A percentile compares a stretch with the other conserved stretches of the same genome.
These are phyloP conservation scores for Aporophyla nigra DNA, from an alignment of 2,888 invertebrate species.

Conservation along the genomic window DNA sequence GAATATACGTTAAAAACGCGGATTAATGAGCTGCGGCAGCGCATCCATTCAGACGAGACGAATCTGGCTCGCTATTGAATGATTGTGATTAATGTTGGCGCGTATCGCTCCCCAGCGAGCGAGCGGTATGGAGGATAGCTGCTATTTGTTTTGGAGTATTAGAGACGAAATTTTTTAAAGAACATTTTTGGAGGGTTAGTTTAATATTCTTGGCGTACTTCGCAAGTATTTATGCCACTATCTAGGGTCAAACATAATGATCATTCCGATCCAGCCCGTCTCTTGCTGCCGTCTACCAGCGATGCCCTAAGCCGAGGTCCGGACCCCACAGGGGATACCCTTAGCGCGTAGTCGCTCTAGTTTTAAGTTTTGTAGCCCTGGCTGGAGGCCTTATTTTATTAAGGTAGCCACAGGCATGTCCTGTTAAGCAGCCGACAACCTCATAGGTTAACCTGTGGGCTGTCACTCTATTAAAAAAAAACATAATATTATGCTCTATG, in stretches of 20 bases:
- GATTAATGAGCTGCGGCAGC: constrained; percentile 66
- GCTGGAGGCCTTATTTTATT: too few species aligned
- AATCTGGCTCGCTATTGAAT: constrained; percentile 65
- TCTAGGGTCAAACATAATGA: background rate
- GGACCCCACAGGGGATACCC: too few species aligned
- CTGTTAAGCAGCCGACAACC: too few species aligned
- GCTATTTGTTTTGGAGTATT: constrained; percentile 11
- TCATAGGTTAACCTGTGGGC: too few species aligned
- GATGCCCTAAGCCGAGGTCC: too few species aligned
- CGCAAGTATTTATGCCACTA: background rate
- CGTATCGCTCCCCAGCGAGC: constrained; percentile 33
- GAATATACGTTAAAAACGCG: constrained; percentile 63
- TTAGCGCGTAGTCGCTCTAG: too few species aligned
- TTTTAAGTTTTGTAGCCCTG: too few species aligned
- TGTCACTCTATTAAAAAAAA: too few species aligned
- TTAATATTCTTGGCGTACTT: background rate
- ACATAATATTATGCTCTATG: too few species aligned
- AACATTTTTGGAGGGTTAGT: background rate
- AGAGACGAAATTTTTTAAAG: constrained; percentile 5
- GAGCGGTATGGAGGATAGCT: constrained; percentile 9
- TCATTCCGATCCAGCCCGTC: too few species aligned
- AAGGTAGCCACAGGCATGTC: too few species aligned
- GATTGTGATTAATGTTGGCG: constrained; percentile 66
- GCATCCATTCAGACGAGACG: constrained; percentile 58
- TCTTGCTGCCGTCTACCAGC: too few species aligned